Evolutionary conservation across 2,888 invertebrate genomes (phyloP).

Genomic region (Tachystola acroxantha): DNA sequence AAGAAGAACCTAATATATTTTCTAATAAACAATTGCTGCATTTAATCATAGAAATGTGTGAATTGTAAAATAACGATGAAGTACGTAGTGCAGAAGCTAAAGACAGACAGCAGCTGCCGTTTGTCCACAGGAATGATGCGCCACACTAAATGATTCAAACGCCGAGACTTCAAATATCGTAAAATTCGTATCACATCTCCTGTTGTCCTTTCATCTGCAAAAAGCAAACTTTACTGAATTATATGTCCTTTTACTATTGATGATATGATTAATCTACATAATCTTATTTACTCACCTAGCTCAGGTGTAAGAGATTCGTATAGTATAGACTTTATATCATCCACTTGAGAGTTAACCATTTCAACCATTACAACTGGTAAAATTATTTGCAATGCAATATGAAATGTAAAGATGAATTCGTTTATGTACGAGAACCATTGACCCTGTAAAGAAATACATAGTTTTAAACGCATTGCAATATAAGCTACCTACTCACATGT

Average conservation of each 20-base stretch:
- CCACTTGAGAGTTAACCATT: no score
- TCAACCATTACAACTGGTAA: neutral
- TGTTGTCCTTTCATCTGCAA: neutral
- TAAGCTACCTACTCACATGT: neutral
- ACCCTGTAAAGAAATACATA: neutral
- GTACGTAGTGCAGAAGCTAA: constrained; percentile 8
- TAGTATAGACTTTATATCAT: neutral
- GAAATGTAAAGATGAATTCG: neutral
- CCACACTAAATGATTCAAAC: constrained; percentile 1
- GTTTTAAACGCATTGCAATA: neutral
- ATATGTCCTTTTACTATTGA: no score
- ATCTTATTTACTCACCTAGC: no score
- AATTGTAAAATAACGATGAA: constrained; percentile 9
- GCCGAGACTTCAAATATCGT: constrained; percentile 3
- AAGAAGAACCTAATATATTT: no score
- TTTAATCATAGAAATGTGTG: constrained; percentile 7
- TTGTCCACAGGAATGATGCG: constrained; percentile 6
- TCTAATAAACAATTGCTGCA: no score
- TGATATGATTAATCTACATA: no score
- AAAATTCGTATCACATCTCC: neutral
- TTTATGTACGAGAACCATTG: neutral
- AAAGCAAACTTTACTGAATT: no score
- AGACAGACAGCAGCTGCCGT: constrained; percentile 2
- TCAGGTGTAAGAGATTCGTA: no score
- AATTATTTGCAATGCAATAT: neutral